Conservation (phyloP, 2,888 invertebrate species). For the Formica aserva region DNA sequence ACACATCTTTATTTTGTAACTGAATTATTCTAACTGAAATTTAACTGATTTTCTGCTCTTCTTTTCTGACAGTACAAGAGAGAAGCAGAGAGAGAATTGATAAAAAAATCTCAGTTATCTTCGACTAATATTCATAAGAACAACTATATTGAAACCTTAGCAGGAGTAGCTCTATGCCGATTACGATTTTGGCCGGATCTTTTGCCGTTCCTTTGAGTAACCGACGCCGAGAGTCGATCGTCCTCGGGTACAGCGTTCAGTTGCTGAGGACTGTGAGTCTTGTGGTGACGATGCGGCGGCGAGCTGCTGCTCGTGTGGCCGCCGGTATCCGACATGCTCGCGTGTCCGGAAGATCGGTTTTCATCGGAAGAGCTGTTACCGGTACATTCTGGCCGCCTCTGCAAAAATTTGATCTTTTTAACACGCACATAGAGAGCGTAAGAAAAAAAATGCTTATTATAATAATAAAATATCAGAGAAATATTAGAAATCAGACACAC, state of each 20-base stretch:
- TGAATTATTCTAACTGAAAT: background rate
- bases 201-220: constrained; percentile 89
- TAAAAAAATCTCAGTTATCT: background rate
- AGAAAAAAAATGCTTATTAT: background rate
- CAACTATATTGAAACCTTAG: constrained; percentile 85
- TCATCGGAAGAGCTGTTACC: constrained; percentile 95
- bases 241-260: constrained; percentile 88
- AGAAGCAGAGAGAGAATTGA: background rate
- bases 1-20: background rate
- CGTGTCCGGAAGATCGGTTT: constrained; percentile 96
- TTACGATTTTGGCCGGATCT: constrained; percentile 89
- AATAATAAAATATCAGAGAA: background rate
- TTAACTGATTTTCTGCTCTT: background rate
- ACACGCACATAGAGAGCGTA: background rate
- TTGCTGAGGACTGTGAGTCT: constrained; percentile 86
- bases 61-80: background rate
- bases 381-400: constrained; percentile 89
- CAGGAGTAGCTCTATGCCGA: constrained; percentile 89
- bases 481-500: background rate
- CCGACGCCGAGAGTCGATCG: constrained; percentile 89
- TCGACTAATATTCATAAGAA: constrained; percentile 35
- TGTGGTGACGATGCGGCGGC: constrained; percentile 87
- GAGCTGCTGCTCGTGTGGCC: constrained; percentile 88
- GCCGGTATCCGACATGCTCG: constrained; percentile 97
- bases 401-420: constrained; percentile 54